Conservation (phyloP, 2,888 invertebrate species). For the Euplagia quadripunctaria region DNA sequence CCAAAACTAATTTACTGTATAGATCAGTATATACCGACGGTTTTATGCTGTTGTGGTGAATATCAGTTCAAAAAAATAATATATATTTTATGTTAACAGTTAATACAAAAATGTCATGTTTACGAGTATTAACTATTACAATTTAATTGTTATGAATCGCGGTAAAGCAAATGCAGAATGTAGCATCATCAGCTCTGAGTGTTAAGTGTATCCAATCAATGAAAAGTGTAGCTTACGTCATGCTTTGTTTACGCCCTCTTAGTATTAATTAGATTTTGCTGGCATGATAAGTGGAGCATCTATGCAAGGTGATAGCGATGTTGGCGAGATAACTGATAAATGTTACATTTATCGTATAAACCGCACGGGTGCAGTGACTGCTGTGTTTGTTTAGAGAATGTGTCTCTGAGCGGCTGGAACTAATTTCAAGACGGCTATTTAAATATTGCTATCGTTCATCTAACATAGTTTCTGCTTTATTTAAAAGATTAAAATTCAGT, state of each 20-base stretch:
- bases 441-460: constrained; percentile 33
- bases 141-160: not conserved
- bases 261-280: constrained; percentile 52
- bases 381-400: constrained; percentile 34
- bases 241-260: constrained; percentile 49
- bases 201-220: constrained; percentile 34
- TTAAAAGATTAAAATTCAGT: constrained; percentile 14
- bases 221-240: constrained; percentile 51
- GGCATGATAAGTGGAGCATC: constrained; percentile 58
- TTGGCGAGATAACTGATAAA: constrained; percentile 67
- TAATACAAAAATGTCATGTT: not conserved
- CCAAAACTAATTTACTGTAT: no score
- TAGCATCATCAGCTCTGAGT: not conserved
- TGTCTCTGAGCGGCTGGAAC: constrained; percentile 23
- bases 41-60: not conserved
- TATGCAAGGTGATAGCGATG: constrained; percentile 64
- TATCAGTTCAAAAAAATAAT: not conserved
- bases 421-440: constrained; percentile 28
- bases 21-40: not conserved
- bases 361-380: constrained; percentile 53
- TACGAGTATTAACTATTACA: not conserved
- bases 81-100: no score
- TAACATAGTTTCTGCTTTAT: constrained; percentile 17
- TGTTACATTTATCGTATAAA: constrained; percentile 56
- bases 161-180: constrained; percentile 1